Conservation (phyloP, 1,140 invertebrate species). For the Drosophila sucinea region DNA sequence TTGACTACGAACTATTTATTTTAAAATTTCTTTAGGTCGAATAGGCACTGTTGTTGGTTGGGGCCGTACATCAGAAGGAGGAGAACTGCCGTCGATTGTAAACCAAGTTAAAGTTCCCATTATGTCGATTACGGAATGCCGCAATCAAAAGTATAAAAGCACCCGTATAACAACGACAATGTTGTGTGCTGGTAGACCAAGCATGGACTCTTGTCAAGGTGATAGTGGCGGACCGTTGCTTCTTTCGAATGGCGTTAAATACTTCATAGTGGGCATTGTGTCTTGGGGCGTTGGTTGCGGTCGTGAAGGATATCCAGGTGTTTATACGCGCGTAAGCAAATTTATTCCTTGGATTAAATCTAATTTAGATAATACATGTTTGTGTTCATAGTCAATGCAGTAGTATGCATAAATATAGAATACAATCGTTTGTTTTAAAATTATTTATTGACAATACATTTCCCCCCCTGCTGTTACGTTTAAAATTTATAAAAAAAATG, state of each 20-base stretch:
- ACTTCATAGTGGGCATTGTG: slow-evolving; percentile 89
- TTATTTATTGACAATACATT: slow-evolving; percentile 11
- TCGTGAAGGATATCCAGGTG: slow-evolving; percentile 85
- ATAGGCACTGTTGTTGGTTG: slow-evolving; percentile 91
- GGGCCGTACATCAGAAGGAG: slow-evolving; percentile 92
- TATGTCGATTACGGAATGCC: slow-evolving; percentile 89
- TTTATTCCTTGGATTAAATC: slow-evolving; percentile 83
- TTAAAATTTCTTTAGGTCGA: slow-evolving; percentile 52
- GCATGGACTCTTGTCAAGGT: slow-evolving; percentile 93
- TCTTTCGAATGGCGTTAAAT: slow-evolving; percentile 88
- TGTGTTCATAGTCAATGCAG: slow-evolving; percentile 72
- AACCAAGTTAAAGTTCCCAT: slow-evolving; percentile 94
- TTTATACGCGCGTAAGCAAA: slow-evolving; percentile 82
- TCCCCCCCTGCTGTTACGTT: slow-evolving; percentile 3
- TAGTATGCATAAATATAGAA: slow-evolving; percentile 39
- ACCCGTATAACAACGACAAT: slow-evolving; percentile 91
- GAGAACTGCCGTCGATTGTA: slow-evolving; percentile 90
- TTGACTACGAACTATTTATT: neutral
- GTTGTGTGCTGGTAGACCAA: slow-evolving; percentile 90
- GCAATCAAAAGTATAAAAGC: slow-evolving; percentile 91
- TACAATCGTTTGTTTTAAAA: slow-evolving; percentile 13
- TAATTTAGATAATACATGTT: slow-evolving; percentile 81
- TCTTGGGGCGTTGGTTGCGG: slow-evolving; percentile 89
- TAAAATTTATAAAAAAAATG: neutral
- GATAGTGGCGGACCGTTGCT: slow-evolving; percentile 93